phyloP scores from a whole-genome alignment of 2,888 invertebrate species.

The Epirrhoe tristata region DNA sequence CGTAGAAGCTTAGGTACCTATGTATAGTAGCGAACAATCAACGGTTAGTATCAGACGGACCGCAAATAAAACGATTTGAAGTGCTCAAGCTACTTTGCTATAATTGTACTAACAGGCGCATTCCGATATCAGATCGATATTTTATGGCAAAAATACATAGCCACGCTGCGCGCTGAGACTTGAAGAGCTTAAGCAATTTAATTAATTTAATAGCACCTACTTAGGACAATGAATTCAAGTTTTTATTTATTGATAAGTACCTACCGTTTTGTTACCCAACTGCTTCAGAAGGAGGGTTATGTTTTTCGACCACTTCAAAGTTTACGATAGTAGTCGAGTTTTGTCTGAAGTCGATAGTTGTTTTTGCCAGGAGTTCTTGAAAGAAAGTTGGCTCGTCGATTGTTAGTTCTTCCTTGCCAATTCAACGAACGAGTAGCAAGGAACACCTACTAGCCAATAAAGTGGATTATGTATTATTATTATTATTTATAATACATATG shows the following conservation, averaged over 20 bases:
- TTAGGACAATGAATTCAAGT: not conserved
- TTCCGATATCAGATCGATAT: slow-evolving; percentile 25
- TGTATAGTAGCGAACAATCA: slow-evolving; percentile 40
- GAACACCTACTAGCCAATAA: not conserved
- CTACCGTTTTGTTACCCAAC: not conserved
- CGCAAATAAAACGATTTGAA: slow-evolving; percentile 33
- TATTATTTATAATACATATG: too few relatives aligned
- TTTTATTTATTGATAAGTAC: not conserved
- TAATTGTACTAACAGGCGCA: slow-evolving; percentile 41
- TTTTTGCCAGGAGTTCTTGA: not conserved
- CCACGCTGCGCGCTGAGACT: not conserved
- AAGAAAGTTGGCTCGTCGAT: not conserved
- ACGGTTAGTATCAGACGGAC: slow-evolving; percentile 39
- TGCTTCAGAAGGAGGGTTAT: not conserved
- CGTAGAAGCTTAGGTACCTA: slow-evolving; percentile 34
- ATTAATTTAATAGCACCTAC: too few relatives aligned
- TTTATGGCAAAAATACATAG: not conserved
- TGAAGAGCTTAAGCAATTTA: not conserved
- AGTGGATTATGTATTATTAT: not conserved
- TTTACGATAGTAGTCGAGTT: too few relatives aligned
- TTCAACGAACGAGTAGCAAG: not conserved
- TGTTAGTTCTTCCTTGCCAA: not conserved
- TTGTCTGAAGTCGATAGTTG: not conserved
- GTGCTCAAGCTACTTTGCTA: slow-evolving; percentile 44
- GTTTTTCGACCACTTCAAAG: too few relatives aligned